Base-by-base conservation (phyloP, 2,113 vertebrate genomes). In the Gymnorhina tibicen region DNA sequence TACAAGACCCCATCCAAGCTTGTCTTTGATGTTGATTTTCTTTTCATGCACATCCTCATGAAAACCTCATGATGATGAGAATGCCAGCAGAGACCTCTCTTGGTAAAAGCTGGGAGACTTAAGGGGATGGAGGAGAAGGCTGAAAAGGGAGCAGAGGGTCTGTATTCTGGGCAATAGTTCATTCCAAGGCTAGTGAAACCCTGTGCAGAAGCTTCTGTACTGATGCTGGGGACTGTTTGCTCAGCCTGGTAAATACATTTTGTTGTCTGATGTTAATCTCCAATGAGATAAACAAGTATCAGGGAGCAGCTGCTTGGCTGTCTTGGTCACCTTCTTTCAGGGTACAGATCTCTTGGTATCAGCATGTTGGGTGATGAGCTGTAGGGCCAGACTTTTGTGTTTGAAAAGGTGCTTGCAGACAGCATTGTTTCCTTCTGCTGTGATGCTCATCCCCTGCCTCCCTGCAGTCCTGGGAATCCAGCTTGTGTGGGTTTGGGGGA, bases 221-320 rank as follows among this genome's bases (percentile, higher is more conserved):
- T 74, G 32, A 24, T 84, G 30, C 30, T 86, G 44, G 6, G 10
- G 27, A 14, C 67, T 78, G 7, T 83, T 75, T 75, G 42, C 44
- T 76, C 4, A 4, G 21, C 28, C 37, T 6, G 2, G 8, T 64
- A 68, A 72, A 1, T 6, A 16, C 16, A 6, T 44, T 2, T 1
- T 50, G 26, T 78, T 82, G 10, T 16, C 16, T 80, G 44, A 30
- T 84, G 30, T 42, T 93, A 46, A 60, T 52, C 21, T 60, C 9
- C 21, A 56, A 27, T 14, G 18, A 39, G 27, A 55, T 47, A 19
- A 87, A 13, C 3, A 21, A 37, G 14, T 68, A 24, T 56, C 37
- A 23, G 58, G 37, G n/a, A 64, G 58, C 49, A 94, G 32, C 53
- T 82, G 24, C 35, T 82, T 60, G 11, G 21, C 47, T 75, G 21